Conservation (phyloP, 1,140 invertebrate species). For the Phymastichus coffea region DNA sequence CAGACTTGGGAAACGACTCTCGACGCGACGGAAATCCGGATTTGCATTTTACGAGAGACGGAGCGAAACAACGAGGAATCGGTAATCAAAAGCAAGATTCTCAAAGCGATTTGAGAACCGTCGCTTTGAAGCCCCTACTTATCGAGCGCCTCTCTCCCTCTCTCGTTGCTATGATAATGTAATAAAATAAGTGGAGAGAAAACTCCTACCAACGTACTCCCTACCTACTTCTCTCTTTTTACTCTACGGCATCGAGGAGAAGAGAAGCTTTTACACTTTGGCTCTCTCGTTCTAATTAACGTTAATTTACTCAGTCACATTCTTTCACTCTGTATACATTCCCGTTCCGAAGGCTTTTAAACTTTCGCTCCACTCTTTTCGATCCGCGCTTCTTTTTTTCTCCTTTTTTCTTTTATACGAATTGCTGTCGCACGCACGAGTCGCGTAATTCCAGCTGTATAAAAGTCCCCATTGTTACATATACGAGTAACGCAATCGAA, state of each 20-base stretch:
- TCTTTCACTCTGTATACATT: too few species aligned
- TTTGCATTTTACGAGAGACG: constrained; percentile 27
- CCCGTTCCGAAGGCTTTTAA: background rate
- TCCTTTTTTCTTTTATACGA: background rate
- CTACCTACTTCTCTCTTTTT: constrained; percentile 21
- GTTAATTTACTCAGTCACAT: constrained; percentile 18
- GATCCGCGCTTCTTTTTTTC: background rate
- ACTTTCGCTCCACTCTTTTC: background rate
- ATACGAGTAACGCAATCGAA: background rate
- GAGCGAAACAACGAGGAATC: constrained; percentile 18
- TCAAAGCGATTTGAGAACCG: constrained; percentile 48
- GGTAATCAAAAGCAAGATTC: constrained; percentile 26
- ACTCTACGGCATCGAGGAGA: background rate
- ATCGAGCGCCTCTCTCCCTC: constrained; percentile 44
- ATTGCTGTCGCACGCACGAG: too few species aligned
- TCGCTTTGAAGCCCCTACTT: constrained; percentile 54
- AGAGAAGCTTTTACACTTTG: constrained; percentile 1
- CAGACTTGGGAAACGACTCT: background rate
- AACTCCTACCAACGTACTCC: constrained; percentile 9
- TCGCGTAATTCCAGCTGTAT: too few species aligned
- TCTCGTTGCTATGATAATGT: constrained; percentile 57
- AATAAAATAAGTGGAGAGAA: constrained; percentile 60
- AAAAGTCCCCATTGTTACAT: background rate
- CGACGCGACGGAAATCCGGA: constrained; percentile 1
- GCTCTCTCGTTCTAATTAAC: constrained; percentile 21